These are phyloP conservation scores for Nettapus auritus DNA, from an alignment of 2,113 vertebrate species.

Conservation along the genomic window DNA sequence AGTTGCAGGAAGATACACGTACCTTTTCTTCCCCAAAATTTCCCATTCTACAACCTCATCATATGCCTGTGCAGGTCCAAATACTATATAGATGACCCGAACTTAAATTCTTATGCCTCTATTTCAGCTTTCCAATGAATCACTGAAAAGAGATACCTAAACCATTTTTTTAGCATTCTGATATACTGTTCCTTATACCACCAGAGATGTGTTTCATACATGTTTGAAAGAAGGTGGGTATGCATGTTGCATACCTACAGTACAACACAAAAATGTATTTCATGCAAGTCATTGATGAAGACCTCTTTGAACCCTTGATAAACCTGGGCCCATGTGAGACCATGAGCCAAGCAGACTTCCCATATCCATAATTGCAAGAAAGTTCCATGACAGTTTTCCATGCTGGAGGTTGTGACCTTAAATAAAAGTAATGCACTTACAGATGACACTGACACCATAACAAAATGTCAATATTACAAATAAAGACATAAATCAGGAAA, in stretches of 20 bases:
- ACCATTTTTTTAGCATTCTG: not conserved
- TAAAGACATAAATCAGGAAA: not conserved
- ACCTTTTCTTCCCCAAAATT: not conserved
- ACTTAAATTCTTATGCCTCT: not conserved
- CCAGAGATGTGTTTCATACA: not conserved
- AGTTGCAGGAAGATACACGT: accelerated
- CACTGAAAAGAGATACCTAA: not conserved
- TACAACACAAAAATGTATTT: not conserved
- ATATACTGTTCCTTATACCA: not conserved
- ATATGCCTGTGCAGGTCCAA: not conserved
- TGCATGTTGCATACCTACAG: not conserved
- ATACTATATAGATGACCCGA: not conserved
- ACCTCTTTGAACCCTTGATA: not conserved
- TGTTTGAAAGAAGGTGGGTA: not conserved
- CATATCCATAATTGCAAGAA: not conserved
- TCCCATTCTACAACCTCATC: not conserved
- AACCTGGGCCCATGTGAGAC: not conserved
- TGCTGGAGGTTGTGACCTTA: not conserved
- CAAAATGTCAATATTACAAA: not conserved
- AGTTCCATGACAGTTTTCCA: not conserved
- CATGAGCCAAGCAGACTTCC: not conserved
- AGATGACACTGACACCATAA: not conserved
- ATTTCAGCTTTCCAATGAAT: not conserved
- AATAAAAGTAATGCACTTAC: not conserved
- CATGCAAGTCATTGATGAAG: not conserved